These are phyloP conservation scores for Poeciliopsis paucimaculata DNA, from an alignment of 2,797 vertebrate genomes.

Conservation along the genomic window DNA sequence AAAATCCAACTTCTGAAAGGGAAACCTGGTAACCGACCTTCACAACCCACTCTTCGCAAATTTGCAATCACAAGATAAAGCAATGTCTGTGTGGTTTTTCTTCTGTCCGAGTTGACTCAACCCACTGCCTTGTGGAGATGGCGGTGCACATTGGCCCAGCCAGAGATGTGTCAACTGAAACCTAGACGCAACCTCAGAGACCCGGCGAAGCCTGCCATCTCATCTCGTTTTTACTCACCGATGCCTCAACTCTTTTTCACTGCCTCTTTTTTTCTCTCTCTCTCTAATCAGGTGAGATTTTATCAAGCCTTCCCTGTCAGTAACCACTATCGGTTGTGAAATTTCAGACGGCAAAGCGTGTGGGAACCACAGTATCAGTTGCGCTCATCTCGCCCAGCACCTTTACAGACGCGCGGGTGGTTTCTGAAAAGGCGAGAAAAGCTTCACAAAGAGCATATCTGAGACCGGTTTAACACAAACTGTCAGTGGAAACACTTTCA, in stretches of 20 bases:
- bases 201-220: conserved; percentile 54
- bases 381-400: conserved; percentile 76
- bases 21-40: conserved; percentile 15
- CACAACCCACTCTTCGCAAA: conserved; percentile 29
- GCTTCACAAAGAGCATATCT: conserved; percentile 74
- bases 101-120: conserved; percentile 50
- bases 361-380: conserved; percentile 80
- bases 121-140: conserved; percentile 66
- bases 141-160: conserved; percentile 38
- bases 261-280: conserved; percentile 40
- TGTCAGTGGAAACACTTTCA: conserved; percentile 77
- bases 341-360: conserved; percentile 79
- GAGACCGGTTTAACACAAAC: conserved; percentile 74
- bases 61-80: conserved; percentile 56
- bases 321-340: conserved; percentile 82
- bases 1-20: conserved; percentile 9
- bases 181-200: conserved; percentile 71
- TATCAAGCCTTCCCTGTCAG: conserved; percentile 75
- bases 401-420: conserved; percentile 72
- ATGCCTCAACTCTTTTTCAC: conserved; percentile 51
- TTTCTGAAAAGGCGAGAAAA: conserved; percentile 77
- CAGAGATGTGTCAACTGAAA: conserved; percentile 70
- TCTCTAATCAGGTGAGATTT: conserved; percentile 80
- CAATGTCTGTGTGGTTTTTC: conserved; percentile 59
- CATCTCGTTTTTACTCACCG: conserved; percentile 45